Evolutionary conservation across 1,140 invertebrate species (phyloP), one percentile per base, ranked within the genome.

Genomic region (Cherax quadricarinatus): DNA sequence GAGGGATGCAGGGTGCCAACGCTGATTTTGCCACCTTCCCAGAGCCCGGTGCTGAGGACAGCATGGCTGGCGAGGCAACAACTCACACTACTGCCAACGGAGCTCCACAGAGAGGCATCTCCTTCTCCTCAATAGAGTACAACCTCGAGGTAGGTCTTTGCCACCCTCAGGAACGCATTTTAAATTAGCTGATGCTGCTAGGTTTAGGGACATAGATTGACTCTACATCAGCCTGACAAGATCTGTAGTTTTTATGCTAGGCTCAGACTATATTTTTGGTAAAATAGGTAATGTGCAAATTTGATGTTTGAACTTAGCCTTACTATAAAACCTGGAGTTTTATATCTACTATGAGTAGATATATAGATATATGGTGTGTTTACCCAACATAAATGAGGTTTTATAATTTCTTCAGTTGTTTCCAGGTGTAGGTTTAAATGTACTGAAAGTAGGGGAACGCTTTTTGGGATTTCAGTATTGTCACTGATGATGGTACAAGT

Each of bases 111-210:
- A 75, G 70, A 12, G 70, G 70, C 9, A 60, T 86, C 30, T 91
- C 89, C 53, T 91, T 91, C 84, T 91, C 89, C 41, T 81, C 89
- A 6, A 62, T 91, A 51, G 83, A 91, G 62, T 91, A 91, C 78
- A 86, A 86, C 24, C 6, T 86, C 1, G 83, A 91, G 84, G 89
- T 91, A 60, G 53, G 89, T 24, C 18, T n/a, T 53, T 16, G 21
- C 70, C 16, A 5, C 16, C 21, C 5, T 6, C 49, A 30, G 1
- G 4, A 49, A 48, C 16, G 30, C 6, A 1, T 30, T 6, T 16
- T 41, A 16, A 14, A 30, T 24, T 7, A 49, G 14, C 12, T 14
- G 53, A 0, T 7, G 53, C 53, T 57, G 53, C 53, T 57, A 57
- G 53, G 12, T 57, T 57, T 3, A 57, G 53, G 53, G 53, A 7